Evolutionary conservation across 2,113 vertebrate species (phyloP).

Genomic region (Rhodinocichla rosea): DNA sequence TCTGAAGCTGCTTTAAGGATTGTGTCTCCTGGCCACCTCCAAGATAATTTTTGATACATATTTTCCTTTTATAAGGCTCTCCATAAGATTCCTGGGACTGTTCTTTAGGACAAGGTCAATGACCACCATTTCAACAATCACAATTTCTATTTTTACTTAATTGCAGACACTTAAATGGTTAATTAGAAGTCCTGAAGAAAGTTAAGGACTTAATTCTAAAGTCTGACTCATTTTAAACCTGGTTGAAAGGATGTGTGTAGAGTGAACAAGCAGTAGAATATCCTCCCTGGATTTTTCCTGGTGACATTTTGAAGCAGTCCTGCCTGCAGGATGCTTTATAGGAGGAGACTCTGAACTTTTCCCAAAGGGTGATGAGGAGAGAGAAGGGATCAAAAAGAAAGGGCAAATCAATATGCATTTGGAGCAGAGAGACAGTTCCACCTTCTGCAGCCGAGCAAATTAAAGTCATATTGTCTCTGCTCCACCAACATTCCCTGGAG

Average conservation of each 20-base stretch:
- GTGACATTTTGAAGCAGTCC: conserved; percentile 32
- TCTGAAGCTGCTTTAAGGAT: background rate
- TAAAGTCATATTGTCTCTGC: conserved; percentile 35
- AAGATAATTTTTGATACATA: background rate
- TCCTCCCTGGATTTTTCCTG: background rate
- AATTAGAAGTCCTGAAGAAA: background rate
- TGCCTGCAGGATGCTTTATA: conserved; percentile 14
- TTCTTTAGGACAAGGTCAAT: background rate
- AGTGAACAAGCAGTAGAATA: background rate
- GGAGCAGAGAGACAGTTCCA: conserved; percentile 26
- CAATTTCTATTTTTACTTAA: background rate
- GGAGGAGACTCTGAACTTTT: conserved; percentile 27
- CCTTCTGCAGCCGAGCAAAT: background rate
- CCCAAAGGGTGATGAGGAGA: conserved; percentile 40
- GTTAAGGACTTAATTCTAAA: conserved; percentile 5
- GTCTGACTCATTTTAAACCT: background rate
- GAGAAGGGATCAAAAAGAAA: conserved; percentile 52
- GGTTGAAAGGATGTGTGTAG: background rate
- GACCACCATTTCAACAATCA: background rate
- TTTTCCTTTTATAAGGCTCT: background rate
- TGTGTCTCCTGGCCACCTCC: background rate
- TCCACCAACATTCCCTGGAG: conserved; percentile 28
- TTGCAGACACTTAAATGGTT: background rate
- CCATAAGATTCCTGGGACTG: background rate
- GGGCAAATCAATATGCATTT: conserved; percentile 59